Evolutionary conservation across 2,888 invertebrate species (phyloP).

Genomic region (Agrypnus murinus): DNA sequence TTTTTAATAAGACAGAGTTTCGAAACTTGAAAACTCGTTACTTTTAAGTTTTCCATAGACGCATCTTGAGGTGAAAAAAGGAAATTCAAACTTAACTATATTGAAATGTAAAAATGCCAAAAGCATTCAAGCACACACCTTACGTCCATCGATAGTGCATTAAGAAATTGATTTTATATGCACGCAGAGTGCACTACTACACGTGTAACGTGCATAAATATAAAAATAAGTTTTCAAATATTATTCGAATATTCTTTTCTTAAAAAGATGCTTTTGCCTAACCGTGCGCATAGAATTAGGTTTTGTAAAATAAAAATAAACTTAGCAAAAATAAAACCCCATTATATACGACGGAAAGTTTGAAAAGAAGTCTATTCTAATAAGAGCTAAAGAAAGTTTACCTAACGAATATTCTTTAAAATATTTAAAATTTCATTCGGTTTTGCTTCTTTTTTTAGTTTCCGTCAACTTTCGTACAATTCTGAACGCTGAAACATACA

Average conservation of each 20-base stretch:
- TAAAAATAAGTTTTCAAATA: constrained; percentile 11
- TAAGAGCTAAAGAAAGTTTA: too few relatives aligned
- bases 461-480: too few relatives aligned
- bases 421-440: too few relatives aligned
- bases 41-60: constrained; percentile 42
- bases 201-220: constrained; percentile 29
- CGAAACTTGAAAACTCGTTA: constrained; percentile 56
- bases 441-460: too few relatives aligned
- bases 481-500: too few relatives aligned
- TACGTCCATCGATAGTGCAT: constrained; percentile 32
- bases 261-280: too few relatives aligned
- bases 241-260: not conserved
- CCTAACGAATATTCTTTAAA: too few relatives aligned
- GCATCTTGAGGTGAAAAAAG: constrained; percentile 35
- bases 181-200: constrained; percentile 19
- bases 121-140: constrained; percentile 6
- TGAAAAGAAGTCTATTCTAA: too few relatives aligned
- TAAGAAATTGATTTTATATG: constrained; percentile 34
- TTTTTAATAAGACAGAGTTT: constrained; percentile 58
- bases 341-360: too few relatives aligned
- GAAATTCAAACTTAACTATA: constrained; percentile 13
- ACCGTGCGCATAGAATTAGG: too few relatives aligned
- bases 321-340: too few relatives aligned
- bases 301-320: too few relatives aligned
- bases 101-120: constrained; percentile 30